A percentile compares a stretch with the other conserved stretches of the same genome.
phyloP scores from a whole-genome alignment of 2,113 vertebrate species.

The Aphyosemion australe region DNA sequence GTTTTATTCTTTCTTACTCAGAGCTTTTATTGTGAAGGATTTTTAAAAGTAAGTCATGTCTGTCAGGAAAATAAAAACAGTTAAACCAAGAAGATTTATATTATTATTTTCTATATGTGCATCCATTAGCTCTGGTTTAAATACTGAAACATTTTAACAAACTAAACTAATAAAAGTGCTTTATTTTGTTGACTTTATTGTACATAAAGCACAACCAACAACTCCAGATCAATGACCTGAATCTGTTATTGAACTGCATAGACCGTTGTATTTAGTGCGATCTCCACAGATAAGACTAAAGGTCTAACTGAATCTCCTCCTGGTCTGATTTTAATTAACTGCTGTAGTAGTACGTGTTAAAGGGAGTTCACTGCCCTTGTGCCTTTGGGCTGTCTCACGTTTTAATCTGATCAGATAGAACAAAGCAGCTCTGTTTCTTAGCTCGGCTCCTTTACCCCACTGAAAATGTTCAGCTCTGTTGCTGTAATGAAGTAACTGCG shows the following conservation, averaged over 20 bases:
- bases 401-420: constrained; percentile 48
- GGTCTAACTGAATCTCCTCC: constrained; percentile 29
- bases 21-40: too few species aligned
- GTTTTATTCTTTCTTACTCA: too few species aligned
- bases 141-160: too few species aligned
- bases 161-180: too few species aligned
- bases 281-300: constrained; percentile 20
- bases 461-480: constrained; percentile 12
- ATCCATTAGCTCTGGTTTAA: too few species aligned
- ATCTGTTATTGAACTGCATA: background rate
- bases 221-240: background rate
- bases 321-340: constrained; percentile 48
- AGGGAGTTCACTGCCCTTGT: constrained; percentile 17
- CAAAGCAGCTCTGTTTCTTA: constrained; percentile 39
- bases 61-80: too few species aligned
- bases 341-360: constrained; percentile 41
- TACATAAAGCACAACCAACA: too few species aligned
- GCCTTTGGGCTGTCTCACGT: constrained; percentile 39
- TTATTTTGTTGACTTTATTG: background rate
- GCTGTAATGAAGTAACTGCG: constrained; percentile 10
- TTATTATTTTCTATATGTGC: too few species aligned
- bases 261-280: too few species aligned
- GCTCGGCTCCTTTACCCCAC: constrained; percentile 14
- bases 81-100: too few species aligned
- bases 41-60: too few species aligned